Base-by-base conservation (phyloP, 2,888 invertebrate genomes). In the Cordilura impudica region DNA sequence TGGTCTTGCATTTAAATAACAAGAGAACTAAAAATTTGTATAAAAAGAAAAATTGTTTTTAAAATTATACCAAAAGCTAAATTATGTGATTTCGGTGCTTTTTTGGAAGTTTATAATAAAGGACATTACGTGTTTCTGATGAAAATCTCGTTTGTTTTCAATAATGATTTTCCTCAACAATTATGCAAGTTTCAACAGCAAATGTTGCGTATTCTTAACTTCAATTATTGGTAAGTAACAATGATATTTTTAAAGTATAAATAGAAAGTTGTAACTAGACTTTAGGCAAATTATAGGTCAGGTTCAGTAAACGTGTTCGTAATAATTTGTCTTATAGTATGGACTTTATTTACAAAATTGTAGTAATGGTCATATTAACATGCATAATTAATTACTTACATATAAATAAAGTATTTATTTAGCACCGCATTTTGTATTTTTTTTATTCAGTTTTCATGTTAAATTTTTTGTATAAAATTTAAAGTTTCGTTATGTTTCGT, bases 161-260 rank as follows among this genome's bases (percentile, higher is more conserved):
- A 60, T 67, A 58, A 73, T 63, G 77, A 58, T 73, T 69, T 56
- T 73, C 60, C 51, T 23, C 1, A 35, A 69, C 69, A 16, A 0
- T 10, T 14, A 14, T 21, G 21, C 47, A 54, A 26, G 47, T 61
- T 18, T 54, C 16, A 54, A 35, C 21, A 12, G 16, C 21, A 61
- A 29, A 31, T 43, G 21, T 31, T 51, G 54, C n/a, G 49, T 79
- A 43, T 67, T 61, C 8, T 51, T 49, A 12, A 26, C 23, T 23
- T 31, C 66, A n/a, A 19, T 79, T 14, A 39, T 14, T 21, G 66
- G 78, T 79, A 79, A 79, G 78, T 71, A 58, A 29, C 51, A 49
- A 58, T 49, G 12, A n/a, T 23, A 19, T 43, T 60, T 31, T 23
- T 19, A 23, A 14, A 26, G 47, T 45, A 10, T 35, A 70, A 71